Evolutionary conservation across 2,113 vertebrate genomes (phyloP), one percentile per base, ranked within the genome.

Genomic region (Apeltes quadracus): DNA sequence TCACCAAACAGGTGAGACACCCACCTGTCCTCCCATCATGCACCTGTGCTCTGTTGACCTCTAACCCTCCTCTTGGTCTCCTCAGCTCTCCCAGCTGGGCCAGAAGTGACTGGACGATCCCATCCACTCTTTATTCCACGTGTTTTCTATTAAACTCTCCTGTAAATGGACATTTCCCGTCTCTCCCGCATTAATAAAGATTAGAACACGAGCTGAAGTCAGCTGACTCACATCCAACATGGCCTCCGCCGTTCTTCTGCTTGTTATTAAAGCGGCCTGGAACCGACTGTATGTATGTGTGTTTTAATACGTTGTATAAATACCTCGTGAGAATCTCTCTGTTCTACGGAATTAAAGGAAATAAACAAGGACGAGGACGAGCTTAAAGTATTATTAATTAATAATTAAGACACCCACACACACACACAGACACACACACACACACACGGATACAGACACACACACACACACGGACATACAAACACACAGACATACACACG

Each of bases 61-160:
- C 34, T 44, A 16, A 34, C 11, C 18, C n/a, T 38, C 1, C 18
- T 8, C 14, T 18, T n/a, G 3, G 80, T 69, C 15, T 79, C 69
- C 92, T 84, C 89, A 99, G 97, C 94, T 99, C 63, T 96, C 97
- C 62, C 95, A 95, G 7, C 96, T 98, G 76, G 96, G 97, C 82
- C 96, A 98, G 73, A 99, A 98, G 87, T 97, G 93, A 90, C 7
- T 6, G 63, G 64, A 68, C 61, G 7, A 5, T 6, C 32, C 65
- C 69, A 18, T 16, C 59, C 2, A 58, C 0, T 74, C 79, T 89
- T 75, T 43, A 75, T 91, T 92, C 90, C 84, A 90, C 78, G 89
- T 93, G 89, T 91, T 94, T 89, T 83, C 67, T 94, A 92, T 94
- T 92, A 89, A 91, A 92, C 91, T 91, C 61, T 66, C 71, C 65